These are phyloP conservation scores for Botia kubotai DNA, from an alignment of 2,797 vertebrate genomes.

Conservation along the genomic window DNA sequence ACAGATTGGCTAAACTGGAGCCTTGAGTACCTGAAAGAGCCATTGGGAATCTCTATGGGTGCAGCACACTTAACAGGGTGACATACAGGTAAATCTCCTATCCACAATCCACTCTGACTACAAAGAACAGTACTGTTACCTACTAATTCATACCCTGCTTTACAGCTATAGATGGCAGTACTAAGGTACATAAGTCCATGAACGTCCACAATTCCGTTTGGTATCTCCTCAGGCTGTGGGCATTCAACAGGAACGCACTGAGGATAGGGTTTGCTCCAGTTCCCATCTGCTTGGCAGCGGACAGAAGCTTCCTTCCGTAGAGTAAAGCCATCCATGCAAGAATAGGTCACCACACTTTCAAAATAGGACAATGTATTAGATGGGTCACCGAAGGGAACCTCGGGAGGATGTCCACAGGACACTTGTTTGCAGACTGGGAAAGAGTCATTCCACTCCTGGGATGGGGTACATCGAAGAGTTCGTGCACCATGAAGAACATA, in stretches of 20 bases:
- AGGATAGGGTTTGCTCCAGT: constrained; percentile 88
- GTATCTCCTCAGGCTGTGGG: constrained; percentile 90
- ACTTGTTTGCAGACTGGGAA: constrained; percentile 91
- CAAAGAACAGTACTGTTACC: constrained; percentile 92
- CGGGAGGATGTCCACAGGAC: constrained; percentile 84
- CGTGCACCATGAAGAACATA: constrained; percentile 85
- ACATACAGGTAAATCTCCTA: constrained; percentile 87
- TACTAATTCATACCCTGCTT: constrained; percentile 86
- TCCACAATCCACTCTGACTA: constrained; percentile 92
- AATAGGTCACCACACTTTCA: constrained; percentile 83
- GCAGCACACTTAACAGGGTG: constrained; percentile 87
- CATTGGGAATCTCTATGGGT: constrained; percentile 85
- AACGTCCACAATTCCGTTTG: constrained; percentile 91
- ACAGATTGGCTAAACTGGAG: constrained; percentile 87
- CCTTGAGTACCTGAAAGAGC: constrained; percentile 82
- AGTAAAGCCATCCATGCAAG: constrained; percentile 91
- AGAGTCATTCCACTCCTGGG: constrained; percentile 92
- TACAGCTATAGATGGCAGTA: constrained; percentile 93
- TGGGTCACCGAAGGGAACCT: constrained; percentile 86
- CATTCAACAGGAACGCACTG: constrained; percentile 95
- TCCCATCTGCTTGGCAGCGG: constrained; percentile 83
- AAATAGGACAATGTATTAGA: constrained; percentile 77
- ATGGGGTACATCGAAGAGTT: constrained; percentile 84
- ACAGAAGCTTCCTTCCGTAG: constrained; percentile 79
- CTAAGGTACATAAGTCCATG: constrained; percentile 97